Percentiles rank a stretch among this genome's conserved stretches.
phyloP scores from a whole-genome alignment of 2,113 vertebrate species.

The Pluvialis apricaria region DNA sequence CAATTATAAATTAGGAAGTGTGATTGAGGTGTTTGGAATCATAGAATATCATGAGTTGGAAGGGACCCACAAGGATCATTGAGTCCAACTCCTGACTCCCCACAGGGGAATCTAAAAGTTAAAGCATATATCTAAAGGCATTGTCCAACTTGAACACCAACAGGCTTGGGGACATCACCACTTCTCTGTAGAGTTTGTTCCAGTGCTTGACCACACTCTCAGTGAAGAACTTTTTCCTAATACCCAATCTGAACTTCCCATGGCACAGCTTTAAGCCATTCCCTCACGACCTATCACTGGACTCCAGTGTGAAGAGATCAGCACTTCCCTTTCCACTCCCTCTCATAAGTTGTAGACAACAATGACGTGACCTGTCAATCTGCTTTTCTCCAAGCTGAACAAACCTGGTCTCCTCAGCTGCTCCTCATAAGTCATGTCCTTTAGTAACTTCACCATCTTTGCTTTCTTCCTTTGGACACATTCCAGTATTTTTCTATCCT shows the following conservation, averaged over 20 bases:
- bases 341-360: not conserved
- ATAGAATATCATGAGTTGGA: not conserved
- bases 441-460: not conserved
- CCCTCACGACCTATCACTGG: not conserved
- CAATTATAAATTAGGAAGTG: not conserved
- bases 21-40: not conserved
- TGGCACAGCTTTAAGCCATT: not conserved
- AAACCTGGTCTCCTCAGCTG: not conserved
- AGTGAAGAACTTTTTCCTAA: not conserved
- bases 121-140: not conserved
- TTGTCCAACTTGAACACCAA: not conserved
- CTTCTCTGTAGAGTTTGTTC: not conserved
- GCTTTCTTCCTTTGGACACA: not conserved
- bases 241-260: not conserved
- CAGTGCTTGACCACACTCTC: not conserved
- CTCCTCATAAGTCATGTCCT: not conserved
- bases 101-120: not conserved
- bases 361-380: accelerated
- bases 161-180: not conserved
- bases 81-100: not conserved
- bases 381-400: not conserved
- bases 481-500: not conserved
- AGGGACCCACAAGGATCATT: not conserved
- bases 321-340: not conserved
- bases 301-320: not conserved